Base-by-base conservation (phyloP, 2,888 invertebrate genomes). In the Helobdella robusta region DNA sequence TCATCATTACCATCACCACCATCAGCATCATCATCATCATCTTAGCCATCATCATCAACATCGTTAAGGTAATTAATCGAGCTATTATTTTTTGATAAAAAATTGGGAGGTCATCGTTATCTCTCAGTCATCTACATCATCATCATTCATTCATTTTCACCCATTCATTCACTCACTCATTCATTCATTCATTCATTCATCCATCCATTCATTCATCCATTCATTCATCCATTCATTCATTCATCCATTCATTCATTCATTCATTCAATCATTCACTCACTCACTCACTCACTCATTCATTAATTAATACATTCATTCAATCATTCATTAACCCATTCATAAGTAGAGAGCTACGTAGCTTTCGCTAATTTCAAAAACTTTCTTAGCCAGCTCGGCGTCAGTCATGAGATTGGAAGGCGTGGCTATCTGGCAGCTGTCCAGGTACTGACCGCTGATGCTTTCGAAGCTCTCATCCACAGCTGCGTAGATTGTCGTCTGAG, bases 301-400 rank as follows among this genome's bases (percentile, higher is more conserved):
- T n/a, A n/a, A n/a, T n/a, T n/a, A n/a, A n/a, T n/a, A n/a, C n/a
- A n/a, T n/a, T n/a, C n/a, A n/a, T n/a, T n/a, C n/a, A n/a, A n/a
- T n/a, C n/a, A n/a, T n/a, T n/a, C n/a, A n/a, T n/a, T n/a, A n/a
- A n/a, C n/a, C n/a, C n/a, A n/a, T n/a, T n/a, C n/a, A 25, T 32
- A 8, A 34, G 11, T 20, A 15, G n/a, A 40, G 44, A 11, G 11
- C 44, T 15, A 11, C 11, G 44, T 40, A 40, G 11, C 44, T 11
- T 60, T 28, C 34, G 32, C 50, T 63, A 8, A 54, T 82, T 75
- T 84, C 82, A 89, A 89, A 90, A n/a, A 91, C 81, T 70, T 84
- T 83, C 25, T 77, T 77, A 65, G 86, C 85, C 11, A 84, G 80
- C 2, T 84, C 83, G 64, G 84, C 83, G 66, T 85, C 84, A 72